Base-by-base conservation (phyloP, 1,140 invertebrate species). In the Drosophila jambulina region DNA sequence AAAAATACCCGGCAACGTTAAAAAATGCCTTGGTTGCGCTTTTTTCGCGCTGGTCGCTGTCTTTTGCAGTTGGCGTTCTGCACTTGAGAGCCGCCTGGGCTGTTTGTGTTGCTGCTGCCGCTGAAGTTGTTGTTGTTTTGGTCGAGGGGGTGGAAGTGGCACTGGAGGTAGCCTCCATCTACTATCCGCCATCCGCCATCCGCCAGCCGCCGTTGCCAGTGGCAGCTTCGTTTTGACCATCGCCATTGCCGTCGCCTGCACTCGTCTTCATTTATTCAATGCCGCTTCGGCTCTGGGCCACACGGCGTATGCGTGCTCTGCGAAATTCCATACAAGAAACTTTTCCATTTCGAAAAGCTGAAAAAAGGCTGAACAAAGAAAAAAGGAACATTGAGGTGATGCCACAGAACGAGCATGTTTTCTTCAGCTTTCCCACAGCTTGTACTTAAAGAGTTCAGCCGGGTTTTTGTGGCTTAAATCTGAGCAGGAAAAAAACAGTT, bases 251-350 rank as follows among this genome's bases (percentile, higher is more conserved):
- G 75, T 78, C 67, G 65, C 46, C 53, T 46, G 75, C 75, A 78
- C 75, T 71, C 59, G 65, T 87, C 76, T 88, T 87, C 84, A 87
- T 84, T 87, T 88, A 88, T 87, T 88, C 84, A 87, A 80, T 83
- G 84, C 84, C 45, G 69, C 62, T 54, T 68, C 64, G 32, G 77
- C 64, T 65, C 58, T 57, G 77, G 74, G 67, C 53, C 80, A 88
- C 84, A 84, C 77, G 80, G 85, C 84, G 84, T 78, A 87, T 87
- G 77, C 78, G 85, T 88, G 65, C 78, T 75, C 67, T 75, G 68
- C 64, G 62, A 80, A 77, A 59, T 81, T 81, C 60, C 51, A 48
- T 27, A 60, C 82, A 81, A 84, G 72, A 80, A 76, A 72, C 78
- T 65, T 78, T 81, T 81, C 42, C 68, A 49, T 61, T 74, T 63